phyloP scores from a whole-genome alignment of 2,797 vertebrate genomes.

The Phrynocephalus vlangalii region DNA sequence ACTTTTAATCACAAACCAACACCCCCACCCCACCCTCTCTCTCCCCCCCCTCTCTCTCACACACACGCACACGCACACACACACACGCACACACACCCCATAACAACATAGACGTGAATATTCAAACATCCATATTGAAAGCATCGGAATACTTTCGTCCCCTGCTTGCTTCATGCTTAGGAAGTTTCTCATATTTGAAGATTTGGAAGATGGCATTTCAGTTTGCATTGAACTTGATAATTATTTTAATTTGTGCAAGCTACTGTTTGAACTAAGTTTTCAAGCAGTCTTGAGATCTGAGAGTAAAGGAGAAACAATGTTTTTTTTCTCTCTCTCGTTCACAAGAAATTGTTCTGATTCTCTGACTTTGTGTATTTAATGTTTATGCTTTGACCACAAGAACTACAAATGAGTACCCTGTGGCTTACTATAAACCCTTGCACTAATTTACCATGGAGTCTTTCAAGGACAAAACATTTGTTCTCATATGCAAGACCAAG shows the following conservation, averaged over 20 bases:
- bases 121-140: not conserved
- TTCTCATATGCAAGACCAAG: too few species aligned
- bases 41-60: too few species aligned
- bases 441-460: not conserved
- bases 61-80: not conserved
- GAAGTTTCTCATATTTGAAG: not conserved
- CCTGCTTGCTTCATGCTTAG: not conserved
- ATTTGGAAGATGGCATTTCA: not conserved
- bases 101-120: too few species aligned
- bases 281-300: not conserved
- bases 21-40: too few species aligned
- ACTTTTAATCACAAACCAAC: too few species aligned
- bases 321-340: not conserved
- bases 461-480: not conserved
- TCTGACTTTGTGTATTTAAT: not conserved
- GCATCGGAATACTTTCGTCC: not conserved
- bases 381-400: not conserved
- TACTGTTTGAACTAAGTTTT: not conserved
- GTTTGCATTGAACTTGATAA: too few species aligned
- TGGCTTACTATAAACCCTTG: not conserved
- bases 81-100: not conserved
- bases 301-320: too few species aligned
- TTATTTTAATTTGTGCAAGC: not conserved
- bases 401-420: not conserved
- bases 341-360: not conserved